These are phyloP conservation scores for Antennarius maculatus DNA, from an alignment of 2,797 vertebrate species.

Conservation along the genomic window DNA sequence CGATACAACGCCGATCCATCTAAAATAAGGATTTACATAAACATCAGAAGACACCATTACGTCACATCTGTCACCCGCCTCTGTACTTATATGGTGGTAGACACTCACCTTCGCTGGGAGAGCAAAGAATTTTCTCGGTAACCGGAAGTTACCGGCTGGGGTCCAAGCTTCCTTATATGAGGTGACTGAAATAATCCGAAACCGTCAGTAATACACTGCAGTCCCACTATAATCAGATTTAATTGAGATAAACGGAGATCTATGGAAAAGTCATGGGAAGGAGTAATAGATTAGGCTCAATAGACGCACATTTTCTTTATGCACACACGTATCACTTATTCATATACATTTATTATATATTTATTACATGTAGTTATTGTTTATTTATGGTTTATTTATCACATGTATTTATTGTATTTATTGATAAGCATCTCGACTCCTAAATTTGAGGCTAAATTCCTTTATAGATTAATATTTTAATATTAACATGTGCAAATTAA, in stretches of 20 bases:
- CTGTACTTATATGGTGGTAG: constrained; percentile 16
- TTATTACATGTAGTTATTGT: too few species aligned
- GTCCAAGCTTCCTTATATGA: not conserved
- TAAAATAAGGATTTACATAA: not conserved
- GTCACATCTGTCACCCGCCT: constrained; percentile 3
- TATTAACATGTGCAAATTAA: not conserved
- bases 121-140: not conserved
- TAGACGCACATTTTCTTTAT: not conserved
- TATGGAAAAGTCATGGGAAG: not conserved
- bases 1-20: rapidly evolving
- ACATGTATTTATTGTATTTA: too few species aligned
- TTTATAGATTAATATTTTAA: constrained; percentile 1
- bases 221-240: not conserved
- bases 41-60: not conserved
- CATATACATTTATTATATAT: too few species aligned
- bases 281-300: not conserved
- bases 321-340: not conserved
- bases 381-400: too few species aligned
- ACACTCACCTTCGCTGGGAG: constrained; percentile 18
- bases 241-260: not conserved
- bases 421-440: not conserved
- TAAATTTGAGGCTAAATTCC: not conserved
- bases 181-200: not conserved
- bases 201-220: not conserved
- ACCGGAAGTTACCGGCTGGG: not conserved